These are phyloP conservation scores for Holothuria scabra DNA, from an alignment of 53 echinoderm and acorn worm species.

Conservation along the genomic window DNA sequence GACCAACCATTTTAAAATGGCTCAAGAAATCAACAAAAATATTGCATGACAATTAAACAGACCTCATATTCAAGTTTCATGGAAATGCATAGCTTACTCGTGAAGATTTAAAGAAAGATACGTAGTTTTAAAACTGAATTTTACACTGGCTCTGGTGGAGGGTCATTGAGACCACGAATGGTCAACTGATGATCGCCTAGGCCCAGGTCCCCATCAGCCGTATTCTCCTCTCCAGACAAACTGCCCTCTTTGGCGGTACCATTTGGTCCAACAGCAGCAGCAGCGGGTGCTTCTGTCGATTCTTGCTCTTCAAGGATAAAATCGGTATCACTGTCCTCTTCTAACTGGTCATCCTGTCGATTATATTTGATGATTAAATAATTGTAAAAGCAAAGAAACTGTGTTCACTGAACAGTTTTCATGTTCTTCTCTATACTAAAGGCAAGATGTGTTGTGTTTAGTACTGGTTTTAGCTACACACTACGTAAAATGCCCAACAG, in stretches of 20 bases:
- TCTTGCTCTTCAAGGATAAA: constrained; percentile 83
- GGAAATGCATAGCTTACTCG: constrained; percentile 25
- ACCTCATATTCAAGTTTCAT: not conserved
- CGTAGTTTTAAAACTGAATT: too few species aligned
- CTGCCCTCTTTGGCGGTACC: constrained; percentile 30
- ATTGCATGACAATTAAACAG: constrained; percentile 29
- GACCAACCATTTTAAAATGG: too few species aligned
- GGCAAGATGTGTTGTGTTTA: too few species aligned
- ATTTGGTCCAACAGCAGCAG: constrained; percentile 28
- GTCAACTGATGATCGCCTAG: constrained; percentile 76
- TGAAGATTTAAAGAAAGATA: not conserved
- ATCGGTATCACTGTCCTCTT: constrained; percentile 95
- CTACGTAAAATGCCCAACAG: too few species aligned
- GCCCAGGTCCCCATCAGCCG: constrained; percentile 80
- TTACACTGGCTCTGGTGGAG: constrained; percentile 48
- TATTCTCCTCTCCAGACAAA: constrained; percentile 3
- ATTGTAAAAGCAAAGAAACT: too few species aligned
- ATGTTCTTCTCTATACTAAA: too few species aligned
- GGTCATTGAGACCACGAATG: constrained; percentile 56
- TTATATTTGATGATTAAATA: not conserved
- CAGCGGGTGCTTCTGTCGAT: constrained; percentile 6
- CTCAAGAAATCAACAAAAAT: not conserved
- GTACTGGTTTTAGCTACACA: too few species aligned
- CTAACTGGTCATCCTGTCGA: constrained; percentile 40
- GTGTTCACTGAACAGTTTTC: too few species aligned